Conservation (phyloP, 2,888 invertebrate species). For the Pandemis corylana region DNA sequence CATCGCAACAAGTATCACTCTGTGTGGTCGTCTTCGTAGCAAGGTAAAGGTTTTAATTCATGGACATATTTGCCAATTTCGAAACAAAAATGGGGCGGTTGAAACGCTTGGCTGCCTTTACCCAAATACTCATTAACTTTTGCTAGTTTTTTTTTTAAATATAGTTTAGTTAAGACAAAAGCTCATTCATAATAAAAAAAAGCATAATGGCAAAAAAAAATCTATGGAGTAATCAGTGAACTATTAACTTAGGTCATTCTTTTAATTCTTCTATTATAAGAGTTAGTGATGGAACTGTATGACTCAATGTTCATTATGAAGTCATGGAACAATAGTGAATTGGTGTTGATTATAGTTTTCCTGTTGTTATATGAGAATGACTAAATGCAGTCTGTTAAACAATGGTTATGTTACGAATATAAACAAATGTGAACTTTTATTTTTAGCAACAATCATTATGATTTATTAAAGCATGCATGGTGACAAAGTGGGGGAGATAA, state of each 20-base stretch:
- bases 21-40: too few species aligned
- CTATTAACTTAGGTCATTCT: too few species aligned
- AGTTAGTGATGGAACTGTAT: conserved; percentile 7
- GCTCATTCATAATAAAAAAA: not conserved
- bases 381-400: conserved; percentile 7
- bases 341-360: conserved; percentile 23
- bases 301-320: conserved; percentile 26
- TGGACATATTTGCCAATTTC: too few species aligned
- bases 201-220: too few species aligned
- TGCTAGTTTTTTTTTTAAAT: too few species aligned
- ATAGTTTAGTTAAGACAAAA: too few species aligned
- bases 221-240: too few species aligned
- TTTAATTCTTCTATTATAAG: conserved; percentile 3
- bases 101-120: too few species aligned
- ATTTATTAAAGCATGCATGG: not conserved
- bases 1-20: too few species aligned
- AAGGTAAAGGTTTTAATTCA: too few species aligned
- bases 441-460: not conserved
- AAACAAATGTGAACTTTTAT: not conserved
- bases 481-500: not conserved
- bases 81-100: too few species aligned
- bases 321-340: conserved; percentile 23
- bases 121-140: too few species aligned
- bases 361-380: conserved; percentile 18
- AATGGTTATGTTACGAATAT: not conserved